These are phyloP conservation scores for Zoroaster sp. DNA, from an alignment of 53 echinoderm and acorn worm genomes.

Conservation along the genomic window DNA sequence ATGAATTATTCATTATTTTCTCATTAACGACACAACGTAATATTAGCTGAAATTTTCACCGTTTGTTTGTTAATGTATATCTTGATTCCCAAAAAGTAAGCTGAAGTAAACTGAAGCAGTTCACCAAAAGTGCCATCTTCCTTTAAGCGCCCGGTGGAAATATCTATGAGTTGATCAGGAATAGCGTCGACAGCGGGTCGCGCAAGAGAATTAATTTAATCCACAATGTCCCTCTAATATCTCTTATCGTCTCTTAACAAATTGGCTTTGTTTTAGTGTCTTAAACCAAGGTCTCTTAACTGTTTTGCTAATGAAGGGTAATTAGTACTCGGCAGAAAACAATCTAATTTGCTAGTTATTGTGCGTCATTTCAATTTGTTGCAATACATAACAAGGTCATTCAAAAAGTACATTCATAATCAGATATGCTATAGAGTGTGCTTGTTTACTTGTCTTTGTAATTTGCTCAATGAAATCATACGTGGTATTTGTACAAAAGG, in stretches of 20 bases:
- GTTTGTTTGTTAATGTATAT: too few species aligned
- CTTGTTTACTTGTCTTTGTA: too few species aligned
- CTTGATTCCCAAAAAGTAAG: too few species aligned
- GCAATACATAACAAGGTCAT: background rate
- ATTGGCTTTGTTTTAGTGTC: background rate
- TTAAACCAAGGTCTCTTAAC: background rate
- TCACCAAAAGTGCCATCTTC: too few species aligned
- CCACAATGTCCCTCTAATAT: background rate
- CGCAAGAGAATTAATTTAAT: conserved; percentile 10
- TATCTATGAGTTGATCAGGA: background rate
- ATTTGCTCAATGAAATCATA: too few species aligned
- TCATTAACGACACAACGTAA: too few species aligned
- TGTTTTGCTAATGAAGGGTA: background rate
- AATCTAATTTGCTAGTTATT: background rate
- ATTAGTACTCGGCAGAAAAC: background rate
- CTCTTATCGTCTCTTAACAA: background rate
- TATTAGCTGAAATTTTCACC: too few species aligned
- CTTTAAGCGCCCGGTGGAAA: too few species aligned
- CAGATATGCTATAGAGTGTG: background rate
- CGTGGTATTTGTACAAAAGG: too few species aligned
- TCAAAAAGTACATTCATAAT: background rate
- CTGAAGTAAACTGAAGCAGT: too few species aligned
- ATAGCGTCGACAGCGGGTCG: background rate
- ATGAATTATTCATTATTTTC: too few species aligned
- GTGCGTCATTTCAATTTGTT: background rate